Evolutionary conservation across 2,888 invertebrate genomes (phyloP).

Genomic region (Agriotes lineatus): DNA sequence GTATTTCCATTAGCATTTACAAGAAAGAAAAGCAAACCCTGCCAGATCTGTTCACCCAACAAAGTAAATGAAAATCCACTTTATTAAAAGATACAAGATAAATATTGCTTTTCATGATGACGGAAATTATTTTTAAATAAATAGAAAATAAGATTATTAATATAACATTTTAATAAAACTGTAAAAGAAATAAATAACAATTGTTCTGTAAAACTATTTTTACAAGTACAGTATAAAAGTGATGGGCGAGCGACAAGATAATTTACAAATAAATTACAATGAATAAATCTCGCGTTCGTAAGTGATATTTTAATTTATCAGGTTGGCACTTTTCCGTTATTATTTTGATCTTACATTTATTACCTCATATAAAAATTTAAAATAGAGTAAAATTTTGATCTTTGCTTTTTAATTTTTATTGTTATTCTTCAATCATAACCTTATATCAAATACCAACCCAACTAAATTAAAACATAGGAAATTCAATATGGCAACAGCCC

Average conservation of each 20-base stretch:
- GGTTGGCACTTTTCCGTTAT: conserved; percentile 2
- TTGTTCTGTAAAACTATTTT: neutral
- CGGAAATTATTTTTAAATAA: neutral
- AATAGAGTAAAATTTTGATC: no score
- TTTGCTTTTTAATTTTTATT: no score
- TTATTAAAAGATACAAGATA: conserved; percentile 11
- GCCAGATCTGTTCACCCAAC: conserved; percentile 28
- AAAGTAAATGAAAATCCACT: conserved; percentile 14
- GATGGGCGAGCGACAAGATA: no score
- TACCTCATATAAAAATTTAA: no score
- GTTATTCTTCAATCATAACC: no score
- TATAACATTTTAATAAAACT: neutral
- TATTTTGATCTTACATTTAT: no score
- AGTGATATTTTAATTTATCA: conserved; percentile 6
- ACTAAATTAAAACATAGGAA: neutral
- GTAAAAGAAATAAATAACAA: neutral
- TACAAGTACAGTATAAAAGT: no score
- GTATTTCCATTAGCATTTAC: neutral
- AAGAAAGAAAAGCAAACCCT: conserved; percentile 30
- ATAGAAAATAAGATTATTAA: neutral
- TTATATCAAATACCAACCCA: neutral
- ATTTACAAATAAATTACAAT: neutral
- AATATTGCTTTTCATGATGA: neutral
- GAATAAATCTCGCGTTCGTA: neutral
- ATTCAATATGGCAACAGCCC: neutral